Percentiles rank a stretch among this genome's conserved stretches.
Conservation (phyloP, 2,888 invertebrate genomes). For the Athalia rosae region DNA sequence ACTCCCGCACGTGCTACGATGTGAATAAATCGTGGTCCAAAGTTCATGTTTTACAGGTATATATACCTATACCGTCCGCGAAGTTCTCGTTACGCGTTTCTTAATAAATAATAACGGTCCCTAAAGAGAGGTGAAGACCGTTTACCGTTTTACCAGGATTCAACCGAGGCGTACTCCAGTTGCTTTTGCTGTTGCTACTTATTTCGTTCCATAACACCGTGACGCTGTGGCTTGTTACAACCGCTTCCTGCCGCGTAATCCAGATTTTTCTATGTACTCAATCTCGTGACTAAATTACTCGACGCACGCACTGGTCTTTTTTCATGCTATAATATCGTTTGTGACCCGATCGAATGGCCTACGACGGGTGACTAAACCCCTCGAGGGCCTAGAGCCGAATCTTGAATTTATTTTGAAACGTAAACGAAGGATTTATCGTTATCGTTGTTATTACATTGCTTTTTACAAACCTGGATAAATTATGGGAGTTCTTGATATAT, state of each 20-base stretch:
- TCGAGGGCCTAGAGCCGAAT: too few relatives aligned
- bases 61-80: constrained; percentile 1
- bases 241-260: constrained; percentile 36
- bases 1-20: too few relatives aligned
- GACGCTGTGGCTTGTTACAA: constrained; percentile 18
- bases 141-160: constrained; percentile 40
- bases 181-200: not conserved
- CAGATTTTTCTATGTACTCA: constrained; percentile 36
- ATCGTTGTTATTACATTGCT: not conserved
- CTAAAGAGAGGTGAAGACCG: not conserved
- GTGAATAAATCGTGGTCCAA: too few relatives aligned
- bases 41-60: too few relatives aligned
- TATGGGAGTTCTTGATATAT: not conserved
- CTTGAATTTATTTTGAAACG: not conserved
- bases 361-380: too few relatives aligned
- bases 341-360: too few relatives aligned
- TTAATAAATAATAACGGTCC: constrained; percentile 39
- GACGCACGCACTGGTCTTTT: not conserved
- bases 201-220: constrained; percentile 15
- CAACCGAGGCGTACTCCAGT: not conserved
- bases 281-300: not conserved
- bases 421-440: not conserved
- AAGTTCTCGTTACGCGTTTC: not conserved
- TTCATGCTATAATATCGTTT: too few relatives aligned
- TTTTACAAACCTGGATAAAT: not conserved